Evolutionary conservation across 1,140 invertebrate genomes (phyloP), one percentile per base, ranked within the genome.

Genomic region (Drosophila jambulina): DNA sequence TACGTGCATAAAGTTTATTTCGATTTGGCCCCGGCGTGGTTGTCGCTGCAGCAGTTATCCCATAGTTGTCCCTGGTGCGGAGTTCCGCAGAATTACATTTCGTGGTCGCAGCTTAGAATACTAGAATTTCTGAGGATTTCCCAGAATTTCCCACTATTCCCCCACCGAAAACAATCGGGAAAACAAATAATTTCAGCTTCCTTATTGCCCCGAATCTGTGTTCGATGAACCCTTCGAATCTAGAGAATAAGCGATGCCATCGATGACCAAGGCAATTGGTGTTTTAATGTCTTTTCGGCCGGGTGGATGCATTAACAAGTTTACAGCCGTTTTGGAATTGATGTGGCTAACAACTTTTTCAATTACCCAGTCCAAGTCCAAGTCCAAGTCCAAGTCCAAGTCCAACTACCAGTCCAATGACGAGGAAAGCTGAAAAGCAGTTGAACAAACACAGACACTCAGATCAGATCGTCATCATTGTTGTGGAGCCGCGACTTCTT

Each of bases 1-100:
- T 90, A 90, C 84, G 84, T 90, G 85, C 85, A 90, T 90, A 88
- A 88, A 88, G 78, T 88, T 84, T 75, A 88, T 88, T 88, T 88
- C 84, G 84, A 90, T 88, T 88, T 90, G 81, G 27, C 51, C 61
- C 61, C 68, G 58, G 45, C 68, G 46, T 27, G 62, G 68, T 75
- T 61, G 67, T 78, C 42, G 81, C 58, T 67, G 72, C 53, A 58
- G 72, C 53, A 53, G 60, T 63, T 42, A 45, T 17, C 48, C 27
- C 49, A 21, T 21, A 34, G 61, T 71, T 63, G 67, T 42, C 65
- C 54, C 45, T 67, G 25, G 61, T 45, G n/a, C 25, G 38, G 68
- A 80, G 45, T 72, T 76, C 62, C 78, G 61, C 80, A 58, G 67
- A 72, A 72, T 72, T 72, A 72, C 69, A 60, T 59, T 72, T 72